Evolutionary conservation across 2,797 vertebrate genomes (phyloP).

Genomic region (Columba guinea): DNA sequence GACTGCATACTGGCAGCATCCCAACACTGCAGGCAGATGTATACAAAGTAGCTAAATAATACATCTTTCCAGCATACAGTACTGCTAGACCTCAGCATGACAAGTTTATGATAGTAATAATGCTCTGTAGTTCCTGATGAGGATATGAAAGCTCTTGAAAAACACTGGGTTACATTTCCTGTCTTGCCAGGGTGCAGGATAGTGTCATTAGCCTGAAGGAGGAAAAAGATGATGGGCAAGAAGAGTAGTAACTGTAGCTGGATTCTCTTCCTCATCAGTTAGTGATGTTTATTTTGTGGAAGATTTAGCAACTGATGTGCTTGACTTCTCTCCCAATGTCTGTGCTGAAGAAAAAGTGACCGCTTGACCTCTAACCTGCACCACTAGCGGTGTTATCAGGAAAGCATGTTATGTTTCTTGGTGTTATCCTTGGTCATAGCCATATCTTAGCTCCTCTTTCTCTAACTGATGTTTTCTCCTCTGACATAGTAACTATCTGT

Average conservation of each 20-base stretch:
- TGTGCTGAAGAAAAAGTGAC: background rate
- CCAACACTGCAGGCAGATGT: constrained; percentile 53
- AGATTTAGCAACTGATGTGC: background rate
- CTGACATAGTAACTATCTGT: background rate
- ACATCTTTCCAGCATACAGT: background rate
- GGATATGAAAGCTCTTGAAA: constrained; percentile 4
- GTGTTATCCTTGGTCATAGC: background rate
- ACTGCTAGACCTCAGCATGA: background rate
- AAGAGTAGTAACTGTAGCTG: background rate
- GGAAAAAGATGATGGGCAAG: background rate
- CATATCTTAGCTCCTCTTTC: background rate
- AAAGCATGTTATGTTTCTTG: background rate
- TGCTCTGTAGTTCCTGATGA: background rate
- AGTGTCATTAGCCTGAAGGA: background rate
- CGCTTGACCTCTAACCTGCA: background rate
- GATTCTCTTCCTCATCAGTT: background rate
- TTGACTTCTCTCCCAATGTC: background rate
- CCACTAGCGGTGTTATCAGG: background rate
- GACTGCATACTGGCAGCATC: constrained; percentile 40
- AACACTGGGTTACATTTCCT: background rate
- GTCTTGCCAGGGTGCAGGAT: background rate
- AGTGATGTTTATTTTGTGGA: background rate
- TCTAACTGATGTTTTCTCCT: background rate
- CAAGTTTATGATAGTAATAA: background rate
- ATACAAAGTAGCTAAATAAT: constrained; percentile 1